Conservation (phyloP, 2,888 invertebrate genomes). For the Ophion ellenae region DNA sequence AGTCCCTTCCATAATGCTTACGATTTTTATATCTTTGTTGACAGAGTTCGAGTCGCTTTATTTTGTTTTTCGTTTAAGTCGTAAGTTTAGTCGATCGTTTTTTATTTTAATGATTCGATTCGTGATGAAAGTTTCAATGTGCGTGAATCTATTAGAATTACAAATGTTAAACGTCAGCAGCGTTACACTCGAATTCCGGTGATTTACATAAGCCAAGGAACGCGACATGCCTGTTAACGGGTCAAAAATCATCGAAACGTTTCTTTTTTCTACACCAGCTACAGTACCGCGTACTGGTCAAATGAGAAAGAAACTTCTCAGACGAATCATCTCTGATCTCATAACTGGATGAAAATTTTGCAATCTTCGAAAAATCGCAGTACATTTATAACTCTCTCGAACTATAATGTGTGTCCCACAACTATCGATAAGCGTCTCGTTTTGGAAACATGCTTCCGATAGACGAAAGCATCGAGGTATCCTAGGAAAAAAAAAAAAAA, state of each 20-base stretch:
- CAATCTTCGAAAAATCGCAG: too few species aligned
- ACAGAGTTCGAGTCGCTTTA: neutral
- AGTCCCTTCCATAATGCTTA: constrained; percentile 1
- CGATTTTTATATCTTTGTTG: neutral
- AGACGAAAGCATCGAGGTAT: too few species aligned
- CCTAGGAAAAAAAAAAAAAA: too few species aligned
- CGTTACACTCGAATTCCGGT: constrained; percentile 17
- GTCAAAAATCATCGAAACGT: neutral
- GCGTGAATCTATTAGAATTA: constrained; percentile 41
- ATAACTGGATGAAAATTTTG: too few species aligned
- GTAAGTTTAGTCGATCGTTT: constrained; percentile 56
- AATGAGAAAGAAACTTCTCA: neutral
- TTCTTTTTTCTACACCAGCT: neutral
- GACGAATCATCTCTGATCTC: neutral
- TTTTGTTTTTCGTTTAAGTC: constrained; percentile 44
- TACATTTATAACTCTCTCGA: too few species aligned
- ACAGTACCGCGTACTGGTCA: constrained; percentile 8
- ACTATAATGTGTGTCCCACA: too few species aligned
- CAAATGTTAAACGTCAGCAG: constrained; percentile 47
- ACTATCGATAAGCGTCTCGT: too few species aligned
- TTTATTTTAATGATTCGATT: constrained; percentile 68
- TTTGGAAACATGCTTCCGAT: too few species aligned
- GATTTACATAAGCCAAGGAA: constrained; percentile 44
- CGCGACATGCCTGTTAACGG: constrained; percentile 36
- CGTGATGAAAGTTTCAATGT: constrained; percentile 68